A percentile compares a stretch with the other conserved stretches of the same genome.
Evolutionary conservation across 2,888 invertebrate genomes (phyloP).

Genomic region (Zygaena filipendulae): DNA sequence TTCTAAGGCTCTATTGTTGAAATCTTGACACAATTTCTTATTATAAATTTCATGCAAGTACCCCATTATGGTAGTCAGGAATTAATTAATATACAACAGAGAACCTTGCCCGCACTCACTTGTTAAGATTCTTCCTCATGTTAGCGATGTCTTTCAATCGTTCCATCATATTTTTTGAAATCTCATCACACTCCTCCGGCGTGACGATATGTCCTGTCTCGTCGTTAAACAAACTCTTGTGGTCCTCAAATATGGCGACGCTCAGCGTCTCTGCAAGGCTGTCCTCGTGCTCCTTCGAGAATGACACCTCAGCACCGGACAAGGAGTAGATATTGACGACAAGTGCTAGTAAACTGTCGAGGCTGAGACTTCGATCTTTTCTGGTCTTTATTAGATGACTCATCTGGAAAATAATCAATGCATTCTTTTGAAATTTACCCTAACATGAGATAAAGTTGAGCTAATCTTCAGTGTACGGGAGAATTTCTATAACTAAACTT

Average conservation of each 20-base stretch:
- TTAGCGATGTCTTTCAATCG: conserved; percentile 41
- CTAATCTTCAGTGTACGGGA: no score
- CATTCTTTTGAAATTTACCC: no score
- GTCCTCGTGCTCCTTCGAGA: conserved; percentile 61
- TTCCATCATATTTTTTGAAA: conserved; percentile 33
- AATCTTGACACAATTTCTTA: no score
- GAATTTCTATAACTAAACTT: no score
- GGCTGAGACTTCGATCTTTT: conserved; percentile 53
- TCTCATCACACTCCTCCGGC: conserved; percentile 34
- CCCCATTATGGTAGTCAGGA: no score
- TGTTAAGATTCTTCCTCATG: conserved; percentile 42
- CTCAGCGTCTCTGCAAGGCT: conserved; percentile 54
- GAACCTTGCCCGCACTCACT: conserved; percentile 34
- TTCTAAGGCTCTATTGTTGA: no score
- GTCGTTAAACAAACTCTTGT: conserved; percentile 28
- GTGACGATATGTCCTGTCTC: conserved; percentile 26
- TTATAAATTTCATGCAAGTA: no score
- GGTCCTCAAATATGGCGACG: conserved; percentile 70
- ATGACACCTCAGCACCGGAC: conserved; percentile 66
- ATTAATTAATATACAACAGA: no score
- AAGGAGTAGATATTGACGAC: conserved; percentile 72
- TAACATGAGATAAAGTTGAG: background rate
- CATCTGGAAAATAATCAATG: conserved; percentile 50
- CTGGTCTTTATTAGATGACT: conserved; percentile 67
- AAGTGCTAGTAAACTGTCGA: conserved; percentile 69